Evolutionary conservation across 2,888 invertebrate genomes (phyloP).

Genomic region (Parelbella ahira): DNA sequence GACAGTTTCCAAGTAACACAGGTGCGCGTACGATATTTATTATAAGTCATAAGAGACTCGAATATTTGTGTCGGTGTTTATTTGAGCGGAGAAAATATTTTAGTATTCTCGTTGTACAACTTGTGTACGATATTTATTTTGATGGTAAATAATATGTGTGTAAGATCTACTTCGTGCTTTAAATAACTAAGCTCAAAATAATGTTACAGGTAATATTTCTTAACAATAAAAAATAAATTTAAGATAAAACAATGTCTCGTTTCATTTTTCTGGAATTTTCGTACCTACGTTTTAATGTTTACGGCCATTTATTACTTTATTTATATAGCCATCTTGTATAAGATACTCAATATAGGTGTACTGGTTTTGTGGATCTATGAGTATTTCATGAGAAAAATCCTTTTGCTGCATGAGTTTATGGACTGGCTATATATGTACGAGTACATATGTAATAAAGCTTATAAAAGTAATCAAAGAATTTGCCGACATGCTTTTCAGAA

Average conservation of each 20-base stretch:
- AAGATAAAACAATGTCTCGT: constrained; percentile 7
- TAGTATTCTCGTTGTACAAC: constrained; percentile 14
- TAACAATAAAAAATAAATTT: constrained; percentile 12
- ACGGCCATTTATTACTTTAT: too few species aligned
- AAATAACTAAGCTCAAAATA: constrained; percentile 19
- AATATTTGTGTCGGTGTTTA: constrained; percentile 21
- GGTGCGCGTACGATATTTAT: constrained; percentile 25
- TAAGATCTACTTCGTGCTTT: constrained; percentile 23
- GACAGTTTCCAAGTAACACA: constrained; percentile 31
- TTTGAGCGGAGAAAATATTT: constrained; percentile 20
- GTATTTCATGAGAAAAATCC: too few species aligned
- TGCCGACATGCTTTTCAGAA: too few species aligned
- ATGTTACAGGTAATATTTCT: constrained; percentile 22
- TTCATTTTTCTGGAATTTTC: too few species aligned
- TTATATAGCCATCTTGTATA: too few species aligned
- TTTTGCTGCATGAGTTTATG: too few species aligned
- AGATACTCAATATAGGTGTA: too few species aligned
- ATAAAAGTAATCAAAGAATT: too few species aligned
- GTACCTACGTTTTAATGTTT: too few species aligned
- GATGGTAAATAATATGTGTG: constrained; percentile 10
- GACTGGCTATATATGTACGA: too few species aligned
- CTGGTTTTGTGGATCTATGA: too few species aligned
- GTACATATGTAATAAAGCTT: too few species aligned
- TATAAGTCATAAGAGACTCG: constrained; percentile 23
- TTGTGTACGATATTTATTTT: constrained; percentile 27